Conservation (phyloP, 2,113 vertebrate genomes). For the Bungarus multicinctus region DNA sequence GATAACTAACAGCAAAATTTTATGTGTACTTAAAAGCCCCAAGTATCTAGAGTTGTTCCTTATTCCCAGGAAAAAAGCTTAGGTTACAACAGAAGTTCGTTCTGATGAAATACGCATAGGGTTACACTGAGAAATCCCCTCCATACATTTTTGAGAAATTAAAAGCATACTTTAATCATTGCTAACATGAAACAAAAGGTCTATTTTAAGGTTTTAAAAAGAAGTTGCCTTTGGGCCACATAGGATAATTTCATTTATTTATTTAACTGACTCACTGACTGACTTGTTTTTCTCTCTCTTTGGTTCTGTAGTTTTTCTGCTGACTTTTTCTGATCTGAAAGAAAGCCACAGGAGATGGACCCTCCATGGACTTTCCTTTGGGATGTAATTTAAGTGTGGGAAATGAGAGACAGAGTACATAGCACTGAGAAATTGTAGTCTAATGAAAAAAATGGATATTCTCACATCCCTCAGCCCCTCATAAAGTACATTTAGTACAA, state of each 20-base stretch:
- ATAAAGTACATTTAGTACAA: neutral
- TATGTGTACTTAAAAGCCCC: neutral
- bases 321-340: neutral
- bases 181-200: neutral
- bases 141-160: neutral
- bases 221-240: neutral
- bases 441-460: neutral
- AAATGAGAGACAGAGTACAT: neutral
- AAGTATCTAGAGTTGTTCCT: neutral
- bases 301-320: neutral
- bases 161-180: neutral
- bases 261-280: neutral
- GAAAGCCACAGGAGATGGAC: neutral
- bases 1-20: neutral
- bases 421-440: neutral
- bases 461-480: neutral
- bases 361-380: neutral
- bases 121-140: neutral
- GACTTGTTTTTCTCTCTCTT: neutral
- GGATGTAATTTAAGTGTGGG: neutral
- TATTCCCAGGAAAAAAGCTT: neutral
- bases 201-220: neutral
- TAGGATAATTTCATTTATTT: neutral
- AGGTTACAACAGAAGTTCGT: neutral
- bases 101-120: neutral